A percentile compares a stretch with the other conserved stretches of the same genome.
These are phyloP conservation scores for Parnassius apollo DNA, from an alignment of 2,888 invertebrate species.

Conservation along the genomic window DNA sequence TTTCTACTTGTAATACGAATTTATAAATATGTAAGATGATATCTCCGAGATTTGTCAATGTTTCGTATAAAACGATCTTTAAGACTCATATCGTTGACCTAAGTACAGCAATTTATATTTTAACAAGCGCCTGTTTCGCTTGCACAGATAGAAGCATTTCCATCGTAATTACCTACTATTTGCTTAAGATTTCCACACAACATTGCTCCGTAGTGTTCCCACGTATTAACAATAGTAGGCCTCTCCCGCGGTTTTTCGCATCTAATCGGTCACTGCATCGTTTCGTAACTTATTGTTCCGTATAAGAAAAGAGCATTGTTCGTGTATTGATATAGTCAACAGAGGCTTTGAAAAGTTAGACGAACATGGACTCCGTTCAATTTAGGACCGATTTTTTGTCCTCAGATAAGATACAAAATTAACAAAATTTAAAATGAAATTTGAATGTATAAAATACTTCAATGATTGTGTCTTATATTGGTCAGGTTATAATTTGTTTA, in stretches of 20 bases:
- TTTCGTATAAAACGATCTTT: too few species aligned
- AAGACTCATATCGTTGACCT: constrained; percentile 1
- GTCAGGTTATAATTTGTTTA: too few species aligned
- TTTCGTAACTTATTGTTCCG: constrained; percentile 67
- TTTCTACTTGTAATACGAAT: too few species aligned
- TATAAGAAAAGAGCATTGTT: constrained; percentile 52
- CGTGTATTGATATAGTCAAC: constrained; percentile 28
- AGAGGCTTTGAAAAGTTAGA: constrained; percentile 1
- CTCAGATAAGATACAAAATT: too few species aligned
- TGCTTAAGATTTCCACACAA: constrained; percentile 35
- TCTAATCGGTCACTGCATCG: constrained; percentile 56
- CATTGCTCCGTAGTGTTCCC: constrained; percentile 46
- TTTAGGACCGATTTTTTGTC: background rate
- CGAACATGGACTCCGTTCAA: background rate
- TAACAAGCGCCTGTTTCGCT: constrained; percentile 22
- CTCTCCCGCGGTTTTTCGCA: constrained; percentile 54
- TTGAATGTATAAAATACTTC: too few species aligned
- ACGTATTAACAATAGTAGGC: constrained; percentile 53
- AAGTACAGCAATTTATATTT: constrained; percentile 19
- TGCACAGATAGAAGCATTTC: constrained; percentile 27
- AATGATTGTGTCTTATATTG: too few species aligned
- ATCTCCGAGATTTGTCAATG: too few species aligned
- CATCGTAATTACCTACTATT: constrained; percentile 27
- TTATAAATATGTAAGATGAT: too few species aligned
- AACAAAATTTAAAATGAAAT: too few species aligned